phyloP scores from a whole-genome alignment of 2,888 invertebrate species.

The Zeuzera pyrina region DNA sequence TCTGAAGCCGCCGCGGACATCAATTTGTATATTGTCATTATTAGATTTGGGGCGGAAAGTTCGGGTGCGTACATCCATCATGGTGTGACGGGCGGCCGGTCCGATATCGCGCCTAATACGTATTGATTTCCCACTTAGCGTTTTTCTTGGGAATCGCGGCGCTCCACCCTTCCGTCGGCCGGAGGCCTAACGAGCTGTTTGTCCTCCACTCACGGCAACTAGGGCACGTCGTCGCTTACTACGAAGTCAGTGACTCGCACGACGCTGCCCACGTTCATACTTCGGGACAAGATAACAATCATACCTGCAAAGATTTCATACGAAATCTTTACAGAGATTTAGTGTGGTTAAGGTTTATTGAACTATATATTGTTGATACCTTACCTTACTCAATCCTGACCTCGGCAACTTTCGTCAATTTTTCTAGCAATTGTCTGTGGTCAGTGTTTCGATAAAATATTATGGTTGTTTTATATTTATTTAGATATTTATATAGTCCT shows the following conservation, averaged over 20 bases:
- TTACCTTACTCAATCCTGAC: too few relatives aligned
- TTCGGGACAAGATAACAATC: too few relatives aligned
- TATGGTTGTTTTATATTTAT: too few relatives aligned
- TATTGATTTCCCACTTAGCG: slow-evolving; percentile 74
- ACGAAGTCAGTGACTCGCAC: background rate
- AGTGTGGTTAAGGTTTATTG: too few relatives aligned
- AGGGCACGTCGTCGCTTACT: slow-evolving; percentile 27
- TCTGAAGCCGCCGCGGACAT: slow-evolving; percentile 63
- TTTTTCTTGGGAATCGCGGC: slow-evolving; percentile 66
- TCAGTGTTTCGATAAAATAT: too few relatives aligned
- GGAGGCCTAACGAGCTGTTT: slow-evolving; percentile 69
- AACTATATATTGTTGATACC: too few relatives aligned
- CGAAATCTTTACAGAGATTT: too few relatives aligned
- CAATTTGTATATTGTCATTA: slow-evolving; percentile 74
- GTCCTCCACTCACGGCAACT: slow-evolving; percentile 59
- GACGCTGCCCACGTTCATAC: too few relatives aligned
- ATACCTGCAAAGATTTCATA: too few relatives aligned
- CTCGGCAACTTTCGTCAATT: too few relatives aligned
- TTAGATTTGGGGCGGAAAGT: slow-evolving; percentile 64
- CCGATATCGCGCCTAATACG: slow-evolving; percentile 72
- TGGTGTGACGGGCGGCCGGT: slow-evolving; percentile 63
- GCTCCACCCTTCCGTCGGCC: slow-evolving; percentile 67
- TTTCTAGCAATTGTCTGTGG: too few relatives aligned
- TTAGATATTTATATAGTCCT: too few relatives aligned
- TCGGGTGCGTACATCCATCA: slow-evolving; percentile 70